Conservation (phyloP, 1,140 invertebrate genomes). For the Venustaconcha ellipsiformis region DNA sequence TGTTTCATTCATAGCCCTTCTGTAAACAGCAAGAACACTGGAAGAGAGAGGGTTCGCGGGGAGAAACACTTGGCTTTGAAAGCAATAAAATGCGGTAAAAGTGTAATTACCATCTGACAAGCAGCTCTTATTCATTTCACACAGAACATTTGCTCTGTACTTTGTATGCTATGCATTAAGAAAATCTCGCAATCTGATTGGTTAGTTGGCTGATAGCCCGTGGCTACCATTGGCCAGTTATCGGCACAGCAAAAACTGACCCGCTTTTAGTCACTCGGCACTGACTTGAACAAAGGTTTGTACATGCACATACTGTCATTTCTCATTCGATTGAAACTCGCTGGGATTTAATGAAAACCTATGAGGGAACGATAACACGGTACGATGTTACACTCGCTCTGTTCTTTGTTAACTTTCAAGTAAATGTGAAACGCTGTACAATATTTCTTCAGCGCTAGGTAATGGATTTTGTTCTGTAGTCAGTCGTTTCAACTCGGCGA, state of each 20-base stretch:
- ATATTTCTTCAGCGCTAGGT: slow-evolving; percentile 5
- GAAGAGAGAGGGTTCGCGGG: too few relatives aligned
- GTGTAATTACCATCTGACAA: too few relatives aligned
- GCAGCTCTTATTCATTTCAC: too few relatives aligned
- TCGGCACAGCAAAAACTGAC: slow-evolving; percentile 28
- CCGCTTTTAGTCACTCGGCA: slow-evolving; percentile 11
- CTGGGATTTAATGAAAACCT: slow-evolving; percentile 2
- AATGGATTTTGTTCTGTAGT: background rate
- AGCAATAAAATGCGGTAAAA: too few relatives aligned
- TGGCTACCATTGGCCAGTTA: slow-evolving; percentile 25
- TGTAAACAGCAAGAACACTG: too few relatives aligned
- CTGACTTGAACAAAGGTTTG: slow-evolving; percentile 16
- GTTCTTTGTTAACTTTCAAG: background rate
- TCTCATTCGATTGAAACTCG: background rate
- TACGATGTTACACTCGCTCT: slow-evolving; percentile 10
- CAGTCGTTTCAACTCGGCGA: too few relatives aligned
- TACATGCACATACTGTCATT: slow-evolving; percentile 10
- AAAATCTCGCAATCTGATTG: slow-evolving; percentile 28
- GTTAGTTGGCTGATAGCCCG: slow-evolving; percentile 23
- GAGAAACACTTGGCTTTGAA: too few relatives aligned
- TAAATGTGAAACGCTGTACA: background rate
- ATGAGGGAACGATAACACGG: background rate
- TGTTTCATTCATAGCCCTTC: too few relatives aligned
- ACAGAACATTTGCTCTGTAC: too few relatives aligned
- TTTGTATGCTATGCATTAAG: background rate